Conservation (phyloP, 2,797 vertebrate species). For the Sebastolobus alascanus region DNA sequence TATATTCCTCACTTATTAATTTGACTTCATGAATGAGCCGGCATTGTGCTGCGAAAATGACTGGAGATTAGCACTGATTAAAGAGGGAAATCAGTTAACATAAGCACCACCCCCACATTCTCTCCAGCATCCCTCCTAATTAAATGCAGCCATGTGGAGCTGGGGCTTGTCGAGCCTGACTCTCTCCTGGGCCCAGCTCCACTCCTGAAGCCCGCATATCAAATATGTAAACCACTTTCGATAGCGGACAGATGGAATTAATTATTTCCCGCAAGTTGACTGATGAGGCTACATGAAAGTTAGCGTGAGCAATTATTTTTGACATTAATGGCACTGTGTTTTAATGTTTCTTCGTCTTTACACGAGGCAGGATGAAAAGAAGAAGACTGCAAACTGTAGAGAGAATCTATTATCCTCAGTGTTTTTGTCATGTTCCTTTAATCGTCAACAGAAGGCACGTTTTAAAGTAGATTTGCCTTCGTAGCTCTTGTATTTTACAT, state of each 20-base stretch:
- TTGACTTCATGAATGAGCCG: constrained; percentile 75
- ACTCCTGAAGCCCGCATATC: constrained; percentile 75
- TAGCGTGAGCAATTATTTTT: constrained; percentile 75
- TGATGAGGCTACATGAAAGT: constrained; percentile 79
- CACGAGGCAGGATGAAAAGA: not conserved
- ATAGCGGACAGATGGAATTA: constrained; percentile 82
- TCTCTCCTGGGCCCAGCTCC: constrained; percentile 76
- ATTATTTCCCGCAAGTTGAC: constrained; percentile 78
- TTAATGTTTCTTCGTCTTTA: constrained; percentile 36
- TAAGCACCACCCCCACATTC: constrained; percentile 90
- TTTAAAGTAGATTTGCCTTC: constrained; percentile 17
- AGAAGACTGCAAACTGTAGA: constrained; percentile 4
- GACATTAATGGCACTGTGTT: constrained; percentile 58
- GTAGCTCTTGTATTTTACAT: not conserved
- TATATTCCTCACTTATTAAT: constrained; percentile 78
- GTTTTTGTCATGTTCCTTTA: constrained; percentile 36
- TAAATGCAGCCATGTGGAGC: constrained; percentile 97
- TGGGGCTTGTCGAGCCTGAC: constrained; percentile 84
- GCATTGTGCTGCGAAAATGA: constrained; percentile 80
- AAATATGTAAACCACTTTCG: constrained; percentile 81
- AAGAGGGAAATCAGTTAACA: constrained; percentile 94
- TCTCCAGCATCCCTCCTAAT: constrained; percentile 92
- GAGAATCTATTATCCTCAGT: not conserved
- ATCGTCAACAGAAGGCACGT: not conserved
- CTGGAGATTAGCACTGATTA: constrained; percentile 90